Percentiles rank a stretch among this genome's conserved stretches.
These are phyloP conservation scores for Drosophila helvetica DNA, from an alignment of 2,888 invertebrate genomes.

Conservation along the genomic window DNA sequence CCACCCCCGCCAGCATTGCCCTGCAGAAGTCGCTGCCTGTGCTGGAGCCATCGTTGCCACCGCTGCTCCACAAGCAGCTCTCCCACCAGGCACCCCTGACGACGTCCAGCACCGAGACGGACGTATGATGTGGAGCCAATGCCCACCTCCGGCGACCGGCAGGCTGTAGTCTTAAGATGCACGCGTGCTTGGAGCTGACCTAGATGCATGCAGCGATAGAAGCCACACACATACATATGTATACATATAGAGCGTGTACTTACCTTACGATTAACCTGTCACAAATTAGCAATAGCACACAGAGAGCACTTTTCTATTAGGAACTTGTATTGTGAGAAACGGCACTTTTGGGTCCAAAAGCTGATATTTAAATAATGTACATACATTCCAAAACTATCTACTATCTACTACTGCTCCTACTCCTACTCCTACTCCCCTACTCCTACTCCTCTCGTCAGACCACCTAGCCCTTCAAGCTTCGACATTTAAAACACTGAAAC, in stretches of 20 bases:
- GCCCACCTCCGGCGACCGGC: neutral
- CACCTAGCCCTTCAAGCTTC: neutral
- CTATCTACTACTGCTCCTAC: neutral
- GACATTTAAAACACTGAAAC: neutral
- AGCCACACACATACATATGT: neutral
- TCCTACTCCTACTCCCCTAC: neutral
- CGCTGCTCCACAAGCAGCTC: conserved; percentile 56
- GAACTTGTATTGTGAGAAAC: conserved; percentile 36
- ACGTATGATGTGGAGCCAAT: conserved; percentile 76
- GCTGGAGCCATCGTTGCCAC: conserved; percentile 36
- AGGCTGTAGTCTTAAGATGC: neutral
- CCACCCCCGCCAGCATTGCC: conserved; percentile 27
- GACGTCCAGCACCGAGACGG: conserved; percentile 80
- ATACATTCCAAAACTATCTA: conserved; percentile 41
- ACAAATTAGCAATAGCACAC: conserved; percentile 26
- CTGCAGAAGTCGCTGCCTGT: conserved; percentile 52
- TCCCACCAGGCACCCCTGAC: conserved; percentile 62
- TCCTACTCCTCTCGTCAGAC: neutral
- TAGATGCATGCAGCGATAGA: conserved; percentile 20
- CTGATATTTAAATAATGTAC: conserved; percentile 44
- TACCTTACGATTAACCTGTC: conserved; percentile 27
- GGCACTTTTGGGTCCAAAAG: conserved; percentile 67
- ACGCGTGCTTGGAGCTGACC: neutral
- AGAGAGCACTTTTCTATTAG: conserved; percentile 11
- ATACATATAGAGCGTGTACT: conserved; percentile 15